Percentiles rank a stretch among this genome's conserved stretches.
Evolutionary conservation across 2,888 invertebrate species (phyloP).

Genomic region (Tipula confusa): DNA sequence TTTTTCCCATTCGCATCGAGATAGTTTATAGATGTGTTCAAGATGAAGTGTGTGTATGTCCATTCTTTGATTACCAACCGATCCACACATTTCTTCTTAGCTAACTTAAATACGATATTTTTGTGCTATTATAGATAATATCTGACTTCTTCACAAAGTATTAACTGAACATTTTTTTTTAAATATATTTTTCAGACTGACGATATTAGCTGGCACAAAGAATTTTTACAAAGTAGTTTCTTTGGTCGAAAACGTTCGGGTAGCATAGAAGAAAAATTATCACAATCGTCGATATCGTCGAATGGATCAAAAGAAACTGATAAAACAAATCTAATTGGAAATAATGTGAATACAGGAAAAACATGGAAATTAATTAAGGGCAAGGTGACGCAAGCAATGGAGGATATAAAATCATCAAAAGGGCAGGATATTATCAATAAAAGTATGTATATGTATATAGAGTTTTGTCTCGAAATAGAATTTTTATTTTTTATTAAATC

Average conservation of each 20-base stretch:
- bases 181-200: conserved; percentile 42
- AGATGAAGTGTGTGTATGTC: too few relatives aligned
- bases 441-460: conserved; percentile 32
- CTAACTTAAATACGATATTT: too few relatives aligned
- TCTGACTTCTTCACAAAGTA: too few relatives aligned
- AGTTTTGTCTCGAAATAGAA: background rate
- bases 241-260: conserved; percentile 47
- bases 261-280: background rate
- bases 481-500: conserved; percentile 30
- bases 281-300: background rate
- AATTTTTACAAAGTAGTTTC: conserved; percentile 47
- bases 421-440: conserved; percentile 27
- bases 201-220: conserved; percentile 47
- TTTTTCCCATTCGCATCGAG: too few relatives aligned
- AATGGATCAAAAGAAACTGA: background rate
- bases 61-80: too few relatives aligned
- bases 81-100: too few relatives aligned
- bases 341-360: conserved; percentile 39
- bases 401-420: conserved; percentile 49
- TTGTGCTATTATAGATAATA: too few relatives aligned
- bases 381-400: conserved; percentile 48
- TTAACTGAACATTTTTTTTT: background rate
- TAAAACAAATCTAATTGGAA: background rate
- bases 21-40: too few relatives aligned
- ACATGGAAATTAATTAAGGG: conserved; percentile 50